Percentiles rank a stretch among this genome's conserved stretches.
These are phyloP conservation scores for Xiphorhynchus erythropygius DNA, from an alignment of 2,797 vertebrate genomes.

Conservation along the genomic window DNA sequence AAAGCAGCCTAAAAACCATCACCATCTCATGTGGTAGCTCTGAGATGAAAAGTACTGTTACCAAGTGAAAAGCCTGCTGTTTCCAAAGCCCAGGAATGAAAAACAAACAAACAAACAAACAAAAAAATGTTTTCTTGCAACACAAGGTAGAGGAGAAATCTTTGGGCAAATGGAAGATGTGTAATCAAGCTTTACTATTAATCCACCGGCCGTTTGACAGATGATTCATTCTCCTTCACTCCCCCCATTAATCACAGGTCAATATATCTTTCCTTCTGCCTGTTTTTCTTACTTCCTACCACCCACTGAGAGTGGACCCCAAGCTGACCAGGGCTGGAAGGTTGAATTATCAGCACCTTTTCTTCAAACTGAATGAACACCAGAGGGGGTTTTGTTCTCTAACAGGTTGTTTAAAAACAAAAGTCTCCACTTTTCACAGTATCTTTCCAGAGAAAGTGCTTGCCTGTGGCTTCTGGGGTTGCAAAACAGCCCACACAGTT, in stretches of 20 bases:
- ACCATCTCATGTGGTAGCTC: neutral
- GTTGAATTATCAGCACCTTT: neutral
- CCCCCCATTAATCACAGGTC: neutral
- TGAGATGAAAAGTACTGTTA: neutral
- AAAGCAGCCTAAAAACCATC: neutral
- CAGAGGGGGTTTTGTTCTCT: neutral
- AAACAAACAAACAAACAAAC: neutral
- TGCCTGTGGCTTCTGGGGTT: neutral
- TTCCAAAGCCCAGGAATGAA: neutral
- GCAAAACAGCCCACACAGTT: neutral
- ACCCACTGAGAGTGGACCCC: too few relatives aligned
- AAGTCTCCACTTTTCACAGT: neutral
- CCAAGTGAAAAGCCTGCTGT: neutral
- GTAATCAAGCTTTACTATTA: neutral
- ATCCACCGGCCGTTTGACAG: neutral
- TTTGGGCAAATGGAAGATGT: neutral
- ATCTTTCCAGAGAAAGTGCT: conserved; percentile 6
- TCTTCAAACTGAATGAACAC: neutral
- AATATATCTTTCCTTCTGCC: neutral
- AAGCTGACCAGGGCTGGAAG: neutral
- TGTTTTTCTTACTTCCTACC: neutral
- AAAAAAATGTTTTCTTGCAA: neutral
- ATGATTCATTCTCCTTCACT: neutral
- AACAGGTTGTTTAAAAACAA: neutral
- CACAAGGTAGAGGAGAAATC: neutral